These are phyloP conservation scores for Paradoxurus hermaphroditus DNA, from an alignment of 2,113 vertebrate genomes.

Conservation along the genomic window DNA sequence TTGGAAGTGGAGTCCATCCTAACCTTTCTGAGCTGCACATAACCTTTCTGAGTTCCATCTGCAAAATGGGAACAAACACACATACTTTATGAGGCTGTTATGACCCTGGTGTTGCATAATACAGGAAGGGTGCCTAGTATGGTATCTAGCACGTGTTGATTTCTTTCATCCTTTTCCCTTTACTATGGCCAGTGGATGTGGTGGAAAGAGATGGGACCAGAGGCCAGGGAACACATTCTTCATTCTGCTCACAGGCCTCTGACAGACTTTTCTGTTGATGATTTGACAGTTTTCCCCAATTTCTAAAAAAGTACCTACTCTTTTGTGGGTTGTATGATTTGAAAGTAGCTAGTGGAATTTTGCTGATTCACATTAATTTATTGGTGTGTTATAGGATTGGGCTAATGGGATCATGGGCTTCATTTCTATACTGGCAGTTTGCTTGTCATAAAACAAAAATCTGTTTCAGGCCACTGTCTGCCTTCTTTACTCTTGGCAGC, in stretches of 20 bases:
- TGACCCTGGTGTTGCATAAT: background rate
- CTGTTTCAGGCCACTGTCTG: background rate
- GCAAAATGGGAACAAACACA: background rate
- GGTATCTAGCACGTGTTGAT: background rate
- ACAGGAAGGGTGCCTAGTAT: background rate
- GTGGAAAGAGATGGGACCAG: background rate
- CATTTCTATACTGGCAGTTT: background rate
- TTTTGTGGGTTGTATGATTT: background rate
- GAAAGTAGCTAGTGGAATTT: conserved; percentile 13
- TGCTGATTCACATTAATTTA: background rate
- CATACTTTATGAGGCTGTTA: background rate
- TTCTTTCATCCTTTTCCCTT: background rate
- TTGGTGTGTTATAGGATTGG: background rate
- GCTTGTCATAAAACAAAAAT: background rate
- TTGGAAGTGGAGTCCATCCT: background rate
- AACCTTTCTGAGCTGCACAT: background rate
- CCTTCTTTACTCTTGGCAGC: background rate
- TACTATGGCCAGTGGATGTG: background rate
- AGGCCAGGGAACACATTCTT: background rate
- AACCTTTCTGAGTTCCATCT: background rate
- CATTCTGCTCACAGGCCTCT: background rate
- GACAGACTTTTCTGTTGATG: background rate
- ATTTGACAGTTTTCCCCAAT: background rate
- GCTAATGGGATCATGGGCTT: background rate
- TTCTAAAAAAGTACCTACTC: background rate